These are phyloP conservation scores for Cheirogaleus major DNA, from an alignment of 2,797 vertebrate species.

Conservation along the genomic window DNA sequence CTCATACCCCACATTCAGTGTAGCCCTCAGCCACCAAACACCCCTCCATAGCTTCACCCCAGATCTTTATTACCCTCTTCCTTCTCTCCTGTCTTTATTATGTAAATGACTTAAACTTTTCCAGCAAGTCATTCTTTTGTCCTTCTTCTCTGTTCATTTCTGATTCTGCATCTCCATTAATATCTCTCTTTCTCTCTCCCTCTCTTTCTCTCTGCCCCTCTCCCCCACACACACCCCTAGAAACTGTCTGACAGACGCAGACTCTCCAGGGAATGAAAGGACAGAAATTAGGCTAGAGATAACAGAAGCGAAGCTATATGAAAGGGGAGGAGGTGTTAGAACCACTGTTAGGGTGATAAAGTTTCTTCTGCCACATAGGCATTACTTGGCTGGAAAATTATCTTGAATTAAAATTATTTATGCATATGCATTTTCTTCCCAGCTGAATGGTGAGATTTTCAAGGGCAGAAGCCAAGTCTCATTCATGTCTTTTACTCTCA, in stretches of 20 bases:
- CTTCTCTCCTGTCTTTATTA: neutral
- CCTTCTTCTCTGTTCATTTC: neutral
- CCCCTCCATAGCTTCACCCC: neutral
- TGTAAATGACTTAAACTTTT: neutral
- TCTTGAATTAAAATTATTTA: slow-evolving; percentile 35
- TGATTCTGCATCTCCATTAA: neutral
- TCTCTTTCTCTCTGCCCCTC: too few relatives aligned
- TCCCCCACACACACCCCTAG: neutral
- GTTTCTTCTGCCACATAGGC: neutral
- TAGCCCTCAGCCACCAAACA: neutral
- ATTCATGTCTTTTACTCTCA: neutral
- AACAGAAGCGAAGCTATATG: neutral
- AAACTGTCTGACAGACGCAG: neutral
- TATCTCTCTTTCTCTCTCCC: too few relatives aligned
- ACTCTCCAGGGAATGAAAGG: neutral
- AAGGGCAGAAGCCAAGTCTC: neutral
- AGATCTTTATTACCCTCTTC: neutral
- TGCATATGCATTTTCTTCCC: neutral
- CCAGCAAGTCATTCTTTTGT: neutral
- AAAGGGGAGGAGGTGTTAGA: neutral
- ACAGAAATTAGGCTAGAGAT: neutral
- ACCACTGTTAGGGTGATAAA: neutral
- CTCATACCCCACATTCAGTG: neutral
- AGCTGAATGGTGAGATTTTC: slow-evolving; percentile 23
- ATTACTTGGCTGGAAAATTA: slow-evolving; percentile 38